These are phyloP conservation scores for Epinephelus fuscoguttatus DNA, from an alignment of 2,113 vertebrate species.

Conservation along the genomic window DNA sequence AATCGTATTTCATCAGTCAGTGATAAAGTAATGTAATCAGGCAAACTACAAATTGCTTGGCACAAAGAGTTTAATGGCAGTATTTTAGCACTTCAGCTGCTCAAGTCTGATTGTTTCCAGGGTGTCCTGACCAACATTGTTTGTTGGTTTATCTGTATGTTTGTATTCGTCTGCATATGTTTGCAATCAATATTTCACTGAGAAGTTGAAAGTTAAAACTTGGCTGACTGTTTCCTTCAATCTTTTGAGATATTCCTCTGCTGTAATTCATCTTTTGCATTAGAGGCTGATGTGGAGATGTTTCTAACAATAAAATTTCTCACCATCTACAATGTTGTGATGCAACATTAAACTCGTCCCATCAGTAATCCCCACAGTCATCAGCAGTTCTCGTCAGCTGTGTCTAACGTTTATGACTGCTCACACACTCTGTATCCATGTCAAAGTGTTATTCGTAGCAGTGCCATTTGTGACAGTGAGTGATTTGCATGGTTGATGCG, in stretches of 20 bases:
- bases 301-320: neutral
- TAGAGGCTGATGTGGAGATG: neutral
- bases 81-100: neutral
- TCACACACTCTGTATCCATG: neutral
- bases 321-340: slow-evolving; percentile 3
- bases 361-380: neutral
- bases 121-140: neutral
- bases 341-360: slow-evolving; percentile 9
- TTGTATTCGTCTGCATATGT: neutral
- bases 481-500: neutral
- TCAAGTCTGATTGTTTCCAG: neutral
- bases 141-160: neutral
- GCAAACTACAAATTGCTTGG: neutral
- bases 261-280: neutral
- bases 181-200: neutral
- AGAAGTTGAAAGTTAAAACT: neutral
- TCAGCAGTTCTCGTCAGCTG: neutral
- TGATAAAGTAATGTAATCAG: no score
- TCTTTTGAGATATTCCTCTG: neutral
- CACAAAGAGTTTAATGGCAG: neutral
- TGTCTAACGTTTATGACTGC: slow-evolving; percentile 12
- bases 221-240: neutral
- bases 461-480: neutral
- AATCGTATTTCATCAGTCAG: no score
- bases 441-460: neutral